Evolutionary conservation across 1,140 invertebrate species (phyloP), one percentile per base, ranked within the genome.

Genomic region (Hesperophylax magnus): DNA sequence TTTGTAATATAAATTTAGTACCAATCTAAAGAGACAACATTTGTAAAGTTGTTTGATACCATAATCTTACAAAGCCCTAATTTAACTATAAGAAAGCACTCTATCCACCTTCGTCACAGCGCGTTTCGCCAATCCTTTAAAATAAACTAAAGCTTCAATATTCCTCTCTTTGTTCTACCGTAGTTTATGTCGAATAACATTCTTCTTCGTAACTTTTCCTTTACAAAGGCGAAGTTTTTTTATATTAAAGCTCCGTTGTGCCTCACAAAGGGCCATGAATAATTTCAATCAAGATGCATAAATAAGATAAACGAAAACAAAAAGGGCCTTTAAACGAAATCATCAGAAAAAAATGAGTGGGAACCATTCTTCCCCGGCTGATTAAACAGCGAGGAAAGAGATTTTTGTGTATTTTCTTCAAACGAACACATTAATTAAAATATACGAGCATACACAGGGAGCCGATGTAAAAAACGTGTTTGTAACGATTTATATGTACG

Each of bases 261-360:
- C 79, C 60, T 83, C 82, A 83, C 82, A 83, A 81, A 83, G 82
- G 77, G 61, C 79, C 77, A 81, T 83, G 82, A 83, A 83, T 83
- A 83, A 83, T 83, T 83, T 83, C 82, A 81, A 83, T 83, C 82
- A 81, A 83, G 79, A 83, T 82, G 76, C 76, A 82, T 83, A 78
- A 78, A 78, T 78, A 83, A 81, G 82, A 83, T 83, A 81, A 83
- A 63, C 65, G 79, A 79, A 83, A 83, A 79, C 72, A 76, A 76
- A 76, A 76, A 76, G 74, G 69, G 54, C 77, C 39, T 47, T 82
- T 75, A 24, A 71, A 61, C 79, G 71, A 80, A 72, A 74, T 71
- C 34, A 61, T 17, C 58, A 61, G 69, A 75, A 67, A 71, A 76
- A 60, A 58, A 61, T 60, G 20, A 77, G 56, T 7, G 24, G 14